Conservation (phyloP, 2,888 invertebrate genomes). For the Merodon equestris region DNA sequence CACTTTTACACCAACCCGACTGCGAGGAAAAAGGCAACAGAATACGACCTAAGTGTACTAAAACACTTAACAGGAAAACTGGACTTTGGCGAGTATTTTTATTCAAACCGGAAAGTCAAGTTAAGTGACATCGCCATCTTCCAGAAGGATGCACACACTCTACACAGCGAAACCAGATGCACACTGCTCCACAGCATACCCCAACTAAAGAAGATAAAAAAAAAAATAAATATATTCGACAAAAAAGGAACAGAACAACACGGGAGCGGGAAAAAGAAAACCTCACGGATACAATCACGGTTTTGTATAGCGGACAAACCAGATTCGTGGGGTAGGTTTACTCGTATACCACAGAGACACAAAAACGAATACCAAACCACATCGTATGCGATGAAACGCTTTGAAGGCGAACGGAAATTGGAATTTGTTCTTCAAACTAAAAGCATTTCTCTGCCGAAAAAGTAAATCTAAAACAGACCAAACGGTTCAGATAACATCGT, state of each 20-base stretch:
- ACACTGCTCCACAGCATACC: too few species aligned
- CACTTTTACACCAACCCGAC: not conserved
- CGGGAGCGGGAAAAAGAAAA: slow-evolving; percentile 24
- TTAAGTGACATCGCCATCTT: slow-evolving; percentile 63
- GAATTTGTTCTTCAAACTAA: slow-evolving; percentile 13
- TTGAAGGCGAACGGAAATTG: slow-evolving; percentile 20
- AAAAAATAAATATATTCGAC: slow-evolving; percentile 20
- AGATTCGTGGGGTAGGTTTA: slow-evolving; percentile 64
- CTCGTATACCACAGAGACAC: slow-evolving; percentile 4
- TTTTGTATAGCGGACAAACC: slow-evolving; percentile 41
- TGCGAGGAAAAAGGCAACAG: slow-evolving; percentile 2
- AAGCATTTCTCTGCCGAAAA: not conserved
- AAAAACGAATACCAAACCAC: too few species aligned
- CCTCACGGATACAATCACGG: slow-evolving; percentile 63
- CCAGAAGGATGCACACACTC: slow-evolving; percentile 54
- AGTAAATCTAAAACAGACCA: not conserved
- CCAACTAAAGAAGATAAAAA: not conserved
- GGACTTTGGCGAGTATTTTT: slow-evolving; percentile 67
- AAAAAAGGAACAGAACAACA: not conserved
- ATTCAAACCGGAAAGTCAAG: slow-evolving; percentile 67
- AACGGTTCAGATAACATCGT: slow-evolving; percentile 21
- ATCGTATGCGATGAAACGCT: not conserved
- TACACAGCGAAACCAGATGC: too few species aligned
- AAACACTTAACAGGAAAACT: slow-evolving; percentile 59
- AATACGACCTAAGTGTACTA: slow-evolving; percentile 16